Conservation (phyloP, 2,113 vertebrate species). For the Rhombomys opimus region DNA sequence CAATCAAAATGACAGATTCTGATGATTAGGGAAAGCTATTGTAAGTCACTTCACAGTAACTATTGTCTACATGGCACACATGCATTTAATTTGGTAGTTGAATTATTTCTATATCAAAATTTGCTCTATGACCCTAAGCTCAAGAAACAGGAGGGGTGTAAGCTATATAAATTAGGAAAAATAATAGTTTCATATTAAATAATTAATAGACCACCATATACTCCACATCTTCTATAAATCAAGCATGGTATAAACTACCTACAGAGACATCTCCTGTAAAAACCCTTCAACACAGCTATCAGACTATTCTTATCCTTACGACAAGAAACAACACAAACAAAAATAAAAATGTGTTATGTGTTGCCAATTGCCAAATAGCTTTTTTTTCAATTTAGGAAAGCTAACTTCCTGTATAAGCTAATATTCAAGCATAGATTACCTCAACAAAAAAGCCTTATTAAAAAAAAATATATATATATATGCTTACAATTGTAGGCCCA, state of each 20-base stretch:
- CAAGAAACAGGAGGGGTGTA: conserved; percentile 52
- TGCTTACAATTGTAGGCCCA: not conserved
- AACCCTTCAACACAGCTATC: conserved; percentile 31
- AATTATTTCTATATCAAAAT: conserved; percentile 11
- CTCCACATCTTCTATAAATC: conserved; percentile 28
- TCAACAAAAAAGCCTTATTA: conserved; percentile 63
- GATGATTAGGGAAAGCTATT: conserved; percentile 38
- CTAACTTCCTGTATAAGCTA: conserved; percentile 47
- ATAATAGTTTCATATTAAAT: conserved; percentile 8
- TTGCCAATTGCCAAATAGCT: conserved; percentile 62
- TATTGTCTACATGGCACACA: conserved; percentile 29
- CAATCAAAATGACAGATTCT: conserved; percentile 59
- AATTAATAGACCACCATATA: conserved; percentile 46
- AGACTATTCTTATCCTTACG: conserved; percentile 14
- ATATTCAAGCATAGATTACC: conserved; percentile 61
- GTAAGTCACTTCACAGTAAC: conserved; percentile 49
- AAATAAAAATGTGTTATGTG: not conserved
- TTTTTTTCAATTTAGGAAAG: conserved; percentile 46
- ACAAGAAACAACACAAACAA: not conserved
- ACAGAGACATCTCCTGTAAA: not conserved
- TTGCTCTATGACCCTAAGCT: conserved; percentile 44
- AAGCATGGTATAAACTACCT: conserved; percentile 18
- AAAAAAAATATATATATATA: conserved; percentile 18
- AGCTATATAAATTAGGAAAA: conserved; percentile 25
- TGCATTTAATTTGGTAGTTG: conserved; percentile 9